Evolutionary conservation across 2,888 invertebrate species (phyloP).

Genomic region (Thereva unica): DNA sequence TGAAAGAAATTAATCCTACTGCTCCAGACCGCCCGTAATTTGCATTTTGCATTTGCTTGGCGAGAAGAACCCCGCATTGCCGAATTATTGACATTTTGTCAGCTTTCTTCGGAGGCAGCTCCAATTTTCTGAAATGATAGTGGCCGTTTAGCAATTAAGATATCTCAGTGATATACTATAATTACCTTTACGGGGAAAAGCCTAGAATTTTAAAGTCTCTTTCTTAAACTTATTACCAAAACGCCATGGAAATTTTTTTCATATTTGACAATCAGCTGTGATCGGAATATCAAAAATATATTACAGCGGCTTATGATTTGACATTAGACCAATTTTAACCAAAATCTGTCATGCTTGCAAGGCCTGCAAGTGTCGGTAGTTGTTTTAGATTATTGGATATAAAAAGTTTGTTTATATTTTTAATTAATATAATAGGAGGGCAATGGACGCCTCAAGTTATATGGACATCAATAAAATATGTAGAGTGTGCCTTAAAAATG

Average conservation of each 20-base stretch:
- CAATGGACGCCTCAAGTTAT: conserved; percentile 34
- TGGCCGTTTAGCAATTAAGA: background rate
- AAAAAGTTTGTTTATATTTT: no score
- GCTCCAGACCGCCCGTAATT: background rate
- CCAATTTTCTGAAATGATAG: background rate
- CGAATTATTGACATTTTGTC: conserved; percentile 10
- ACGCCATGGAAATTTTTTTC: conserved; percentile 8
- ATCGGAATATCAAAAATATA: background rate
- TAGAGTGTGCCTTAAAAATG: conserved; percentile 50
- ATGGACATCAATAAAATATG: conserved; percentile 49
- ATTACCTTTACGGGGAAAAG: no score
- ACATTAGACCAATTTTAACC: no score
- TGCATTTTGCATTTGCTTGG: conserved; percentile 1
- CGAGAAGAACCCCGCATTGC: conserved; percentile 19
- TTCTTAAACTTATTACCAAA: conserved; percentile 3
- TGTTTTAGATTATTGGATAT: no score
- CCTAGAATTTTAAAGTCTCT: no score
- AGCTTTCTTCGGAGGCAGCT: conserved; percentile 2
- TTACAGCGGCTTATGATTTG: no score
- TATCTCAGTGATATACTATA: no score
- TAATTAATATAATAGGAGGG: background rate
- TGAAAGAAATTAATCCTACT: no score
- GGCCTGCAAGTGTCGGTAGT: no score
- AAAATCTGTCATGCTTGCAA: no score
- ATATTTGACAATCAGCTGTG: conserved; percentile 22